These are phyloP conservation scores for Coronaproctus castanopsis DNA, from an alignment of 2,888 invertebrate species.

Conservation along the genomic window DNA sequence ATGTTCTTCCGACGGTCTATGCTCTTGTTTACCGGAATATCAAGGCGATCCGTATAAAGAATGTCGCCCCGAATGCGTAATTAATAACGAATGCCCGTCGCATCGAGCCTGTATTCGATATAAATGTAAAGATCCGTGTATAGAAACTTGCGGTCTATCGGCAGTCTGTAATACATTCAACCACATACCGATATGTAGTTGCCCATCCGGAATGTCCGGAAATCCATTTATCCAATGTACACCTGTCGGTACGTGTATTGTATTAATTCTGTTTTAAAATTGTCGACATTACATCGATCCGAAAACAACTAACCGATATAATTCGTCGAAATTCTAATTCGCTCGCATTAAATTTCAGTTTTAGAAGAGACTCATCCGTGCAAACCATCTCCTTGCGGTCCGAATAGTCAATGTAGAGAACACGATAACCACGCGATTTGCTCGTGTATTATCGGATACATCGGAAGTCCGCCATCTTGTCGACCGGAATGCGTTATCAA, in stretches of 20 bases:
- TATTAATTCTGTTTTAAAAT: too few relatives aligned
- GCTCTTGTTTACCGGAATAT: constrained; percentile 39
- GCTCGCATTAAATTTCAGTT: constrained; percentile 14
- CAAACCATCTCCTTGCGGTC: constrained; percentile 36
- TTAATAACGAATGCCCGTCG: constrained; percentile 47
- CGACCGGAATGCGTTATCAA: constrained; percentile 49
- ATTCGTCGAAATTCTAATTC: too few relatives aligned
- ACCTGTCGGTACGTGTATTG: constrained; percentile 22
- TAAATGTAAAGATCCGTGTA: constrained; percentile 50
- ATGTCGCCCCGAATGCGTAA: constrained; percentile 53
- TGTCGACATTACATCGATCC: too few relatives aligned
- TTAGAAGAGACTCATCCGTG: constrained; percentile 32
- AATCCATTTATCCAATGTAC: constrained; percentile 45
- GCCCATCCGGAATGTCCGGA: constrained; percentile 43
- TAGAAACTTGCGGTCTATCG: constrained; percentile 50
- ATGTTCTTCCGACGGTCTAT: constrained; percentile 39
- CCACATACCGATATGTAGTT: constrained; percentile 56
- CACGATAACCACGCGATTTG: constrained; percentile 33
- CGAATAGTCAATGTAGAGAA: constrained; percentile 45
- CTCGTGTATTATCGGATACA: constrained; percentile 41
- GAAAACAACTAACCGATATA: too few relatives aligned
- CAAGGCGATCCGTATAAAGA: constrained; percentile 41
- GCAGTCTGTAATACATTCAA: constrained; percentile 52
- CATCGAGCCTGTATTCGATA: constrained; percentile 48
- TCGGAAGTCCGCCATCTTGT: constrained; percentile 45